phyloP scores from a whole-genome alignment of 2,888 invertebrate genomes.

The Erebia ligea region DNA sequence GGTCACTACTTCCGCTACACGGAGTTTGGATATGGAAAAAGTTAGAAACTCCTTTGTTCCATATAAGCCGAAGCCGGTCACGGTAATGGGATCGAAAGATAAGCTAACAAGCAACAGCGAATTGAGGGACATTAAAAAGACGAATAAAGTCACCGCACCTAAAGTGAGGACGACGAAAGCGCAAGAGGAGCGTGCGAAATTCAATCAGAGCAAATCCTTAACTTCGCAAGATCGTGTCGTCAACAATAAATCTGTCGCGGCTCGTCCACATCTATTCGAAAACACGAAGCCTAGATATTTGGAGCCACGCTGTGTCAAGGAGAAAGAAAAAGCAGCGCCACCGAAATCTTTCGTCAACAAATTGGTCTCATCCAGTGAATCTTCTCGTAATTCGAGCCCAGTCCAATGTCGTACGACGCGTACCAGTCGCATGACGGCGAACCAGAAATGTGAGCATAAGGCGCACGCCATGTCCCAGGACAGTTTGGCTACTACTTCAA shows the following conservation, averaged over 20 bases:
- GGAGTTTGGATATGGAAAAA: constrained; percentile 62
- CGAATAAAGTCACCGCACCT: constrained; percentile 47
- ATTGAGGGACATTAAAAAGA: constrained; percentile 49
- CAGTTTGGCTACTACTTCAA: constrained; percentile 74
- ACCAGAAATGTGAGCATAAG: constrained; percentile 57
- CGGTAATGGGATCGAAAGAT: constrained; percentile 45
- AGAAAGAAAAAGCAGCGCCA: constrained; percentile 50
- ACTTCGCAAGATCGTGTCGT: constrained; percentile 52
- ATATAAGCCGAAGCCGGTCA: constrained; percentile 57
- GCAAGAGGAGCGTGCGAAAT: constrained; percentile 71
- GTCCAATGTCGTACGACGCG: constrained; percentile 72
- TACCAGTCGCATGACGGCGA: constrained; percentile 56
- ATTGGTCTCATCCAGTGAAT: constrained; percentile 85
- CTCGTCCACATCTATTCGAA: constrained; percentile 55
- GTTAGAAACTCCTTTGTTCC: constrained; percentile 69
- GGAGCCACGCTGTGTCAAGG: constrained; percentile 74
- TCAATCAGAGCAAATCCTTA: constrained; percentile 61
- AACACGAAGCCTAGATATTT: constrained; percentile 84
- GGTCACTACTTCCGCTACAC: constrained; percentile 41
- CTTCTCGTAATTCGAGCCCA: constrained; percentile 88
- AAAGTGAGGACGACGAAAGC: constrained; percentile 71
- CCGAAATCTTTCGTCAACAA: constrained; percentile 70
- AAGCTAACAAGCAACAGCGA: constrained; percentile 48
- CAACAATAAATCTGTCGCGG: constrained; percentile 33
- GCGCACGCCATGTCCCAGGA: constrained; percentile 74